A percentile compares a stretch with the other conserved stretches of the same genome.
These are phyloP conservation scores for Cerceris rybyensis DNA, from an alignment of 2,888 invertebrate genomes.

Conservation along the genomic window DNA sequence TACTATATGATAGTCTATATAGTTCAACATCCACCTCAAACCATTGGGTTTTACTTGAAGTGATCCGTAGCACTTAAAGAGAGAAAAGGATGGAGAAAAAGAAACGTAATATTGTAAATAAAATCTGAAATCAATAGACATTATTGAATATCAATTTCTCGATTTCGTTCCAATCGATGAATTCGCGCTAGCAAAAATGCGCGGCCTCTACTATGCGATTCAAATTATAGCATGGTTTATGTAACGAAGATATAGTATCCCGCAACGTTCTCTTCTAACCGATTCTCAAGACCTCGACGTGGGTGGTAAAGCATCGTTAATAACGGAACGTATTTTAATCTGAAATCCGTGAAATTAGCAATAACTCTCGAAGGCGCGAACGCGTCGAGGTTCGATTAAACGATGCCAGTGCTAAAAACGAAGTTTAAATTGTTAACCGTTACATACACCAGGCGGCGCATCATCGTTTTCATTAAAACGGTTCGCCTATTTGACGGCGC, in stretches of 20 bases:
- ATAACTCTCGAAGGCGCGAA: neutral
- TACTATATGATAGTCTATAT: too few species aligned
- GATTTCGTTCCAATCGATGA: too few species aligned
- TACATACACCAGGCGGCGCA: neutral
- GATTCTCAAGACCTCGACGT: constrained; percentile 23
- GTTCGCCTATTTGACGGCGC: constrained; percentile 7
- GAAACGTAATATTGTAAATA: too few species aligned
- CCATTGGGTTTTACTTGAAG: too few species aligned
- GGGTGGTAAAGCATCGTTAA: constrained; percentile 41
- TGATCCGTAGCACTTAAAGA: too few species aligned
- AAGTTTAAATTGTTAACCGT: neutral
- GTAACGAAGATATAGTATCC: constrained; percentile 29
- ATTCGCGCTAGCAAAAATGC: neutral
- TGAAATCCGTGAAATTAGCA: constrained; percentile 26
- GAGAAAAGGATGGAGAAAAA: too few species aligned
- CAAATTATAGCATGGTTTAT: constrained; percentile 27
- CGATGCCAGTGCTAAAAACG: neutral
- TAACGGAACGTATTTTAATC: constrained; percentile 20
- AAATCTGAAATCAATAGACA: too few species aligned
- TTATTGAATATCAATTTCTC: too few species aligned
- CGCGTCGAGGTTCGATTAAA: neutral
- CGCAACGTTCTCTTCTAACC: constrained; percentile 18
- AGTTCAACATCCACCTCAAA: too few species aligned
- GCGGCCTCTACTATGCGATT: neutral
- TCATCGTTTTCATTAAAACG: constrained; percentile 10